phyloP scores from a whole-genome alignment of 2,888 invertebrate genomes.

The Drosophila nr. fundita region DNA sequence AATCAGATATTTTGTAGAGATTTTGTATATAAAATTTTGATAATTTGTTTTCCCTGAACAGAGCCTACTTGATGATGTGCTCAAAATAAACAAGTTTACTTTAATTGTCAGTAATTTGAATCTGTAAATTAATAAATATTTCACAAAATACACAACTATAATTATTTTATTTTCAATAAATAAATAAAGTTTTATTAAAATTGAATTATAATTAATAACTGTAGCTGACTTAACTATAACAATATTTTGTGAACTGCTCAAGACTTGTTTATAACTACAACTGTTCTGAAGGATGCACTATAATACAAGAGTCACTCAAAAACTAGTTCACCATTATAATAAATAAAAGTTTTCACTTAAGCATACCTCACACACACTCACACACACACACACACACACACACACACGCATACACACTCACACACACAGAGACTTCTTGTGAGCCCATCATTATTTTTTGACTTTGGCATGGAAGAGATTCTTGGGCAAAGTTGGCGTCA shows the following conservation, averaged over 20 bases:
- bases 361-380: not conserved
- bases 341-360: conserved; percentile 19
- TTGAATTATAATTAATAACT: not conserved
- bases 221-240: not conserved
- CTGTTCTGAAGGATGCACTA: not conserved
- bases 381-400: not conserved
- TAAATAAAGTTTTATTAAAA: not conserved
- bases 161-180: not conserved
- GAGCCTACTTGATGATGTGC: conserved; percentile 9
- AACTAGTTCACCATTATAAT: conserved; percentile 2
- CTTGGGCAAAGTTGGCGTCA: conserved; percentile 34
- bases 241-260: not conserved
- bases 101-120: not conserved
- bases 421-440: conserved; percentile 2
- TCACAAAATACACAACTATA: not conserved
- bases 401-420: not conserved
- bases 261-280: not conserved
- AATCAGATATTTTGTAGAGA: not conserved
- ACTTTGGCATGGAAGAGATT: conserved; percentile 12
- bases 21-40: too few relatives aligned
- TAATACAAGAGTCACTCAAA: not conserved
- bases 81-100: not conserved
- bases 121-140: not conserved
- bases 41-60: not conserved
- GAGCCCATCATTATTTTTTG: conserved; percentile 36